A percentile compares a stretch with the other conserved stretches of the same genome.
Conservation (phyloP, 2,113 vertebrate species). For the Agapornis roseicollis region DNA sequence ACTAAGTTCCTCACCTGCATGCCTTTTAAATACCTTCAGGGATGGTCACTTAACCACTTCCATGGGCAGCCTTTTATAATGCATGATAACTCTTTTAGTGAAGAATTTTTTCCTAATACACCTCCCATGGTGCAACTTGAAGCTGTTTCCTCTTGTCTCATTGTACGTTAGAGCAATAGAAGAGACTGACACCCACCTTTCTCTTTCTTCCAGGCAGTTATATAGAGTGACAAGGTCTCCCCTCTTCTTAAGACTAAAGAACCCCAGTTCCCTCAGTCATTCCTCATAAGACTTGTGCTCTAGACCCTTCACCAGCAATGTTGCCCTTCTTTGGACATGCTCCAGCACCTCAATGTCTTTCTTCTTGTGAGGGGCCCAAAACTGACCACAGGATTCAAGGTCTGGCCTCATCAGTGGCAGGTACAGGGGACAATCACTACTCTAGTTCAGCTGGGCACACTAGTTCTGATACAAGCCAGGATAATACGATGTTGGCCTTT, state of each 20-base stretch:
- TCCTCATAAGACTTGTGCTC: not conserved
- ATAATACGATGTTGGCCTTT: not conserved
- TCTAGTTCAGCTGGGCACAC: not conserved
- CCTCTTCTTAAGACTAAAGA: not conserved
- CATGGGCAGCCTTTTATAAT: not conserved
- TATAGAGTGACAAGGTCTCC: not conserved
- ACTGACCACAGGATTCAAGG: not conserved
- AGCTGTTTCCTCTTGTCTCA: not conserved
- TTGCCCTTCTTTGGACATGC: not conserved
- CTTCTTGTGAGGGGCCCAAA: not conserved
- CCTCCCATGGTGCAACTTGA: not conserved
- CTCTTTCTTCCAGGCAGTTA: not conserved
- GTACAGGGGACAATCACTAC: not conserved
- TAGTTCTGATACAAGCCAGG: not conserved
- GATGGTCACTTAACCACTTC: not conserved
- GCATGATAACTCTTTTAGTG: not conserved
- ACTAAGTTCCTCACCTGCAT: not conserved
- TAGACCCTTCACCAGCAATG: not conserved
- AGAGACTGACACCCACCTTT: not conserved
- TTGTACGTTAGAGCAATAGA: not conserved
- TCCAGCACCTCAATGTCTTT: not conserved
- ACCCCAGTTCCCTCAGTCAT: not conserved
- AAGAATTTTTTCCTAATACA: not conserved
- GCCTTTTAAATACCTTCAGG: not conserved
- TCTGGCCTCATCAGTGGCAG: not conserved